Conservation (phyloP, 2,888 invertebrate species). For the Copidosoma aretas region DNA sequence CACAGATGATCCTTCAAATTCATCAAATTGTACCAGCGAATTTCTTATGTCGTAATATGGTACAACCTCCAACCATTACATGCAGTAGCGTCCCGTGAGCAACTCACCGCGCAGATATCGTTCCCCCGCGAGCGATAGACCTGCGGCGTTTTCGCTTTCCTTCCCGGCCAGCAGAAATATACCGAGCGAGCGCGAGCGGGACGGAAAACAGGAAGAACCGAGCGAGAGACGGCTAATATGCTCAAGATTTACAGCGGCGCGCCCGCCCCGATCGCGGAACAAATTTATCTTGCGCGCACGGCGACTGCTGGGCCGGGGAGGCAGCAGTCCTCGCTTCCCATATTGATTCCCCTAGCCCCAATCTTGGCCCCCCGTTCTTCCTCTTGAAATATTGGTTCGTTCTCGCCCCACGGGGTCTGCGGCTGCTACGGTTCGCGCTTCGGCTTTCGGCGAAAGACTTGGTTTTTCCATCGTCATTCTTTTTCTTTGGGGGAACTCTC, state of each 20-base stretch:
- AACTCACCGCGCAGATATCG: too few relatives aligned
- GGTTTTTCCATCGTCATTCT: not conserved
- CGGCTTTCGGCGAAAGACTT: not conserved
- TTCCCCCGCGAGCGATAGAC: too few relatives aligned
- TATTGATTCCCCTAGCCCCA: conserved; percentile 57
- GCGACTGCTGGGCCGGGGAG: conserved; percentile 40
- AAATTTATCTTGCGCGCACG: conserved; percentile 57
- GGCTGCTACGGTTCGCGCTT: conserved; percentile 47
- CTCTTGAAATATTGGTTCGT: conserved; percentile 57
- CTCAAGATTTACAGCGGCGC: conserved; percentile 46
- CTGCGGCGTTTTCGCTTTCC: too few relatives aligned
- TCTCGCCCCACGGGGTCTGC: conserved; percentile 53
- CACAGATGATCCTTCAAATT: too few relatives aligned
- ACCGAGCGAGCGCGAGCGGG: conserved; percentile 1
- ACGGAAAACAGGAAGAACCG: not conserved
- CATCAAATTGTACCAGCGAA: too few relatives aligned
- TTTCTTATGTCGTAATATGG: too few relatives aligned
- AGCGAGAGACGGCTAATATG: conserved; percentile 49
- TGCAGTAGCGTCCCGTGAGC: too few relatives aligned
- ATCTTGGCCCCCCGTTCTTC: conserved; percentile 54
- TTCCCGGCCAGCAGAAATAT: conserved; percentile 9
- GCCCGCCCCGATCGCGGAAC: conserved; percentile 61
- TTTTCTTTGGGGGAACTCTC: not conserved
- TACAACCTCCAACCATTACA: too few relatives aligned
- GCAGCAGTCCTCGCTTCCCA: conserved; percentile 57